Conservation (phyloP, 2,888 invertebrate genomes). For the Lepidocyrtinus sp. region DNA sequence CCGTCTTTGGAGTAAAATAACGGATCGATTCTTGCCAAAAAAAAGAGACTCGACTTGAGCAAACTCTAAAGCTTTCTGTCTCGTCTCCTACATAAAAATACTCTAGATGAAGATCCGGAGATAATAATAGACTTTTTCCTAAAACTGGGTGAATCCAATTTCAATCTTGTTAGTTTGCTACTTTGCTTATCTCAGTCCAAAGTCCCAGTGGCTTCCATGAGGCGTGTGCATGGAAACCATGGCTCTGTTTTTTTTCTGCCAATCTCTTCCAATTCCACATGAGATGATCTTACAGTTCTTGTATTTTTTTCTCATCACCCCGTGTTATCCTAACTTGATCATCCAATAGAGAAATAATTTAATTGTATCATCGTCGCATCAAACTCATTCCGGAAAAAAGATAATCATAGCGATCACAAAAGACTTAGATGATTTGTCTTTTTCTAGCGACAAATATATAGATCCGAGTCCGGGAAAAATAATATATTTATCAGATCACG, state of each 20-base stretch:
- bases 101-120: not conserved
- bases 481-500: constrained; percentile 3
- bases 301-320: constrained; percentile 14
- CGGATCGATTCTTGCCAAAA: constrained; percentile 27
- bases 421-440: not conserved
- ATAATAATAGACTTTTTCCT: constrained; percentile 30
- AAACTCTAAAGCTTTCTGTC: too few species aligned
- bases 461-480: too few species aligned
- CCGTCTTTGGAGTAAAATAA: constrained; percentile 6
- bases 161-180: constrained; percentile 42
- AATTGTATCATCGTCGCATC: constrained; percentile 30
- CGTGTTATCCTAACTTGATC: constrained; percentile 1
- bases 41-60: constrained; percentile 11
- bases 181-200: not conserved
- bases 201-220: not conserved
- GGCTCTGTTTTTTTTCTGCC: constrained; percentile 14
- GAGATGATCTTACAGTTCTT: constrained; percentile 22
- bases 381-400: constrained; percentile 13
- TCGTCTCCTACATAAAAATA: not conserved
- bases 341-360: constrained; percentile 35
- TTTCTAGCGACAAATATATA: too few species aligned
- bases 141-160: constrained; percentile 45
- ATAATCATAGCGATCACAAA: constrained; percentile 23
- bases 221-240: not conserved
- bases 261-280: constrained; percentile 45